Percentiles rank a stretch among this genome's conserved stretches.
Evolutionary conservation across 2,888 invertebrate genomes (phyloP).

Genomic region (Eledona agricola): DNA sequence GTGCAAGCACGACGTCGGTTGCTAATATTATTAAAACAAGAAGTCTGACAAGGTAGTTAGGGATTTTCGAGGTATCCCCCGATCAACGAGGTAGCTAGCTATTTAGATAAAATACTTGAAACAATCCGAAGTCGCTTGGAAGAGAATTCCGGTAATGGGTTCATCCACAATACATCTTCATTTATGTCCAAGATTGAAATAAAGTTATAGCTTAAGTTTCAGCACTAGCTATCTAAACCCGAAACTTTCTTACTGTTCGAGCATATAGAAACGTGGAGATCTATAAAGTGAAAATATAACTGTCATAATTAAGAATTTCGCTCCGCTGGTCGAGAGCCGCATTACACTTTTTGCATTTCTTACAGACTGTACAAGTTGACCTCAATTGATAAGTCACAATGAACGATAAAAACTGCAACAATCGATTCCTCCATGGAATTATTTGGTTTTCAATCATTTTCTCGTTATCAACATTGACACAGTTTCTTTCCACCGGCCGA

Average conservation of each 20-base stretch:
- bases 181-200: conserved; percentile 61
- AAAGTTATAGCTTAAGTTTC: conserved; percentile 60
- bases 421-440: no score
- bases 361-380: conserved; percentile 22
- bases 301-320: conserved; percentile 37
- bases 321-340: conserved; percentile 18
- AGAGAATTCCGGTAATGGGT: conserved; percentile 55
- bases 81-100: conserved; percentile 38
- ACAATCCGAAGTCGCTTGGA: conserved; percentile 54
- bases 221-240: conserved; percentile 46
- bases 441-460: no score
- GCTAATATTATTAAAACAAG: no score
- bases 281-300: conserved; percentile 36
- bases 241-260: conserved; percentile 36
- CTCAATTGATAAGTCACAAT: conserved; percentile 23
- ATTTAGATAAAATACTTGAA: conserved; percentile 58
- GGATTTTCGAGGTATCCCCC: conserved; percentile 10
- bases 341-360: conserved; percentile 9
- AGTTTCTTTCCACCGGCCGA: no score
- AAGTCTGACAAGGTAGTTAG: conserved; percentile 9
- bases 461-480: no score
- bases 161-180: conserved; percentile 59
- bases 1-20: no score
- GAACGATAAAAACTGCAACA: conserved; percentile 18
- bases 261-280: conserved; percentile 32